Evolutionary conservation across 1,140 invertebrate species (phyloP), one percentile per base, ranked within the genome.

Genomic region (Nasonia longicornis): DNA sequence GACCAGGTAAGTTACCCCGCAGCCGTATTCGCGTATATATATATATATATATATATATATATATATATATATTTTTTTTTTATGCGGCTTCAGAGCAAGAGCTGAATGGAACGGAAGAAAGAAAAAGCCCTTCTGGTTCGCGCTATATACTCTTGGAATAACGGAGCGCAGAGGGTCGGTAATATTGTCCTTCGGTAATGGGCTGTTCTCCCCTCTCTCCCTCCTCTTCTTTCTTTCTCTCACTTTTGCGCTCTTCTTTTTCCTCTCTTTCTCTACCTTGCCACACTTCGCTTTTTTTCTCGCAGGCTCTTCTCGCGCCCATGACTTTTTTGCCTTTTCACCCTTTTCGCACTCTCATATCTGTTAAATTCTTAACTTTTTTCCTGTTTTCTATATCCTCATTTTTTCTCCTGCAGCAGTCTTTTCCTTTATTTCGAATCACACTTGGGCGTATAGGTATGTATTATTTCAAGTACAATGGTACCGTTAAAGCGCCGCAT

Each of bases 121-220:
- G 64, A 73, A 79, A 81, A 77, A 77, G 74, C 75, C 71, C 80
- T 71, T 71, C 74, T 52, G 73, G 48, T 16, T 77, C 29, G 4
- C n/a, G 77, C 63, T 81, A 84, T 83, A 79, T 80, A 35, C 31
- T 83, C 77, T 83, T 83, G 67, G 74, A 84, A 83, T 79, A 83
- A 82, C 82, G 67, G 45, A 64, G 66, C 77, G 66, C 77, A 52
- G 81, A 75, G 66, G 58, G 45, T 72, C 45, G 35, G 72, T 73
- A 71, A 79, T 52, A 79, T 83, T 79, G 77, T 79, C 26, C 48
- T 82, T 78, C 69, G 42, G 81, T 82, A 82, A 82, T 82, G 76
- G 70, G 70, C 69, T 79, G 16, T 14, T 48, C 45, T 70, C 26
- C 26, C 69, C 42, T 31, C 20, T 42, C 16, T 70, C 29, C 20